These are phyloP conservation scores for Eremophila alpestris DNA, from an alignment of 2,797 vertebrate genomes.

Conservation along the genomic window DNA sequence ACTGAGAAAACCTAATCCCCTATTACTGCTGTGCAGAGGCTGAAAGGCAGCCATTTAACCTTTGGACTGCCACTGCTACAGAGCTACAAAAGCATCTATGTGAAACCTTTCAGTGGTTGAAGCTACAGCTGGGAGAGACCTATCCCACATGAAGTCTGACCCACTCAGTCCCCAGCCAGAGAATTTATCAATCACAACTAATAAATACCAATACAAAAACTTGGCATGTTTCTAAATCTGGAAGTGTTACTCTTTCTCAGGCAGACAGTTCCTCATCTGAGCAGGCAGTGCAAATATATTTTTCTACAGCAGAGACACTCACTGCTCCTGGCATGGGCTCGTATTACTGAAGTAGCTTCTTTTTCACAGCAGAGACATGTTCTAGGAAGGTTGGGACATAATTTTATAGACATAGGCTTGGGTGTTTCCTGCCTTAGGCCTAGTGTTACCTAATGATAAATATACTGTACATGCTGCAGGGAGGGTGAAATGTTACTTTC, in stretches of 20 bases:
- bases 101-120: not conserved
- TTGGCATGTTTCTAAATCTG: not conserved
- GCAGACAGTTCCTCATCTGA: not conserved
- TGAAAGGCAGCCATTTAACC: constrained; percentile 45
- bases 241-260: not conserved
- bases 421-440: not conserved
- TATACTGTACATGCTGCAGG: not conserved
- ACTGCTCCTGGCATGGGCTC: not conserved
- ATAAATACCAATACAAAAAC: not conserved
- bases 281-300: not conserved
- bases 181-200: not conserved
- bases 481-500: not conserved
- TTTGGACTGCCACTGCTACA: not conserved
- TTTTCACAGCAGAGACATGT: not conserved
- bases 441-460: not conserved
- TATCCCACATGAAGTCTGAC: not conserved
- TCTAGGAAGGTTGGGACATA: not conserved
- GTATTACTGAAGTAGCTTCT: not conserved
- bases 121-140: not conserved
- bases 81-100: not conserved
- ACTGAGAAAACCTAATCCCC: constrained; percentile 12
- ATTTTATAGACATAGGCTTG: not conserved
- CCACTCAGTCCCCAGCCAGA: not conserved
- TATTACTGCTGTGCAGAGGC: not conserved
- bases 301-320: not conserved